These are phyloP conservation scores for Pachyrhynchus sulphureomaculatus DNA, from an alignment of 1,140 invertebrate species.

Conservation along the genomic window DNA sequence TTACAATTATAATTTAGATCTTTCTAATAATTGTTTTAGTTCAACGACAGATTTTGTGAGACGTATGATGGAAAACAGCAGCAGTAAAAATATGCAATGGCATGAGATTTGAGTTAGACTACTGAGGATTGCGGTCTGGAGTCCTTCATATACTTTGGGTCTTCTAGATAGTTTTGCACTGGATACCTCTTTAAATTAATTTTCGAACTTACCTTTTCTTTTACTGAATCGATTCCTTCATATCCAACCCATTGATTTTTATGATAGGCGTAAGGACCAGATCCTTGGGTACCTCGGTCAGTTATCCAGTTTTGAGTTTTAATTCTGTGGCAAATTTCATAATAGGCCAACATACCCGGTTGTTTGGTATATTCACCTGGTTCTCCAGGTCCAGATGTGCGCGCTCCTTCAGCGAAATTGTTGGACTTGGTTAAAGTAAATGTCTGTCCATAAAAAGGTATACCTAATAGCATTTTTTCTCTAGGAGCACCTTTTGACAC, in stretches of 20 bases:
- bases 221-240: slow-evolving; percentile 77
- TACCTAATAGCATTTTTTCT: slow-evolving; percentile 80
- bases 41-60: too few relatives aligned
- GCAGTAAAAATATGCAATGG: too few relatives aligned
- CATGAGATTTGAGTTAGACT: too few relatives aligned
- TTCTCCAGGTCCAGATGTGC: slow-evolving; percentile 69
- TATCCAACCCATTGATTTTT: slow-evolving; percentile 89
- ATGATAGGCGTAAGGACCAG: slow-evolving; percentile 77
- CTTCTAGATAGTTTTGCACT: too few relatives aligned
- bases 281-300: slow-evolving; percentile 53
- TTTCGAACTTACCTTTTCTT: slow-evolving; percentile 62
- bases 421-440: slow-evolving; percentile 67
- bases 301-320: slow-evolving; percentile 62
- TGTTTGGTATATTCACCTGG: slow-evolving; percentile 83
- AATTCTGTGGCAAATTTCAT: slow-evolving; percentile 82
- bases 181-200: too few relatives aligned
- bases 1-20: too few relatives aligned
- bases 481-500: slow-evolving; percentile 71
- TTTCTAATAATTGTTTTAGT: too few relatives aligned
- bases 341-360: slow-evolving; percentile 86
- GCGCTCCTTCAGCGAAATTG: slow-evolving; percentile 52
- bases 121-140: too few relatives aligned
- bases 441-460: slow-evolving; percentile 87
- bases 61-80: too few relatives aligned
- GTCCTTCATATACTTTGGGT: too few relatives aligned